These are phyloP conservation scores for Ephestia elutella DNA, from an alignment of 1,140 invertebrate genomes.

Conservation along the genomic window DNA sequence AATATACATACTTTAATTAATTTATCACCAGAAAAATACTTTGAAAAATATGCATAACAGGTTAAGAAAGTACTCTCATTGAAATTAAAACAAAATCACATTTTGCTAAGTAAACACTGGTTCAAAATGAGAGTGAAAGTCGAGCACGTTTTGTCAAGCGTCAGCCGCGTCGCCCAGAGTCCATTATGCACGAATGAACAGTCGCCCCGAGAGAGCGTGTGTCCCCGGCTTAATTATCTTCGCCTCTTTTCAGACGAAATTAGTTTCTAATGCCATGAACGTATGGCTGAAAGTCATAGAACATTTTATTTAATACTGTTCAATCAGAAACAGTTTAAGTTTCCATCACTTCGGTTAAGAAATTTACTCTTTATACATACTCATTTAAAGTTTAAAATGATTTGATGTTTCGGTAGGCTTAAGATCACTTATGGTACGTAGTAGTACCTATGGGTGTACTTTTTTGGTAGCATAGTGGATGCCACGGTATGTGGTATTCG, in stretches of 20 bases:
- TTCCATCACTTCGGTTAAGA: constrained; percentile 12
- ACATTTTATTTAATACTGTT: constrained; percentile 1
- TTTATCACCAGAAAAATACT: too few relatives aligned
- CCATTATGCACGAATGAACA: constrained; percentile 73
- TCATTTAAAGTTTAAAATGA: constrained; percentile 21
- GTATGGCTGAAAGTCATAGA: not conserved
- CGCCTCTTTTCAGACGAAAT: not conserved
- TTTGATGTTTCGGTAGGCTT: not conserved
- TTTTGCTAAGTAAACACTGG: constrained; percentile 25
- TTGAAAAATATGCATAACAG: too few relatives aligned
- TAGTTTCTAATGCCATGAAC: not conserved
- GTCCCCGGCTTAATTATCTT: constrained; percentile 64
- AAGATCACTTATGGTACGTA: constrained; percentile 8
- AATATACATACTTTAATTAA: too few relatives aligned
- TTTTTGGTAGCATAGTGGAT: constrained; percentile 19
- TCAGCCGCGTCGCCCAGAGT: constrained; percentile 62
- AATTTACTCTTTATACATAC: constrained; percentile 22
- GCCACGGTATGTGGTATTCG: constrained; percentile 48
- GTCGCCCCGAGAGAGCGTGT: constrained; percentile 70
- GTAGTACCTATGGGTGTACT: constrained; percentile 22
- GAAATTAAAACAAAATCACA: not conserved
- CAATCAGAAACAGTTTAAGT: constrained; percentile 33
- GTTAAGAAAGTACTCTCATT: not conserved
- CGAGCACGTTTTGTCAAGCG: constrained; percentile 65
- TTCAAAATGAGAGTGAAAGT: constrained; percentile 68